Percentiles rank a stretch among this genome's conserved stretches.
Conservation (phyloP, 2,888 invertebrate genomes). For the Cephus pulcher region DNA sequence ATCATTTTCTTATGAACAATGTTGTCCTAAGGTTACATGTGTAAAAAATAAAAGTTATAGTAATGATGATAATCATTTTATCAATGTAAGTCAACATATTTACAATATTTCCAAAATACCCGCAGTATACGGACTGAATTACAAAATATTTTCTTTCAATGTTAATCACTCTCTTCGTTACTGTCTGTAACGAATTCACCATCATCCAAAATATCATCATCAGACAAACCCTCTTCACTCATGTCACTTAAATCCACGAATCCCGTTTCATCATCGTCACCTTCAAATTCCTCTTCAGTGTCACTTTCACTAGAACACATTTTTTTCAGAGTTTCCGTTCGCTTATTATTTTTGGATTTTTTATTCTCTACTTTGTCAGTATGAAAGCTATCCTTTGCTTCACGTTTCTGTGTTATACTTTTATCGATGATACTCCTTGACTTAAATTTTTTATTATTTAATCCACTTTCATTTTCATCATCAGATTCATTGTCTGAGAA, state of each 20-base stretch:
- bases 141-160: neutral
- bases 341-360: neutral
- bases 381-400: neutral
- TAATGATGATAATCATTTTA: neutral
- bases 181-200: conserved; percentile 37
- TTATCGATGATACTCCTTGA: neutral
- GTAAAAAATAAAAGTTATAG: neutral
- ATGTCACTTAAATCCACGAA: conserved; percentile 36
- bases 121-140: neutral
- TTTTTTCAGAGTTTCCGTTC: conserved; percentile 21
- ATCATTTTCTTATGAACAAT: neutral
- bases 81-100: neutral
- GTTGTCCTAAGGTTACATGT: neutral
- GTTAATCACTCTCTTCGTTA: conserved; percentile 32
- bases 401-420: conserved; percentile 1
- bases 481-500: conserved; percentile 36
- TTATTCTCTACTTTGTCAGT: neutral
- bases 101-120: neutral
- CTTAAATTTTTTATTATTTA: conserved; percentile 1
- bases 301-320: conserved; percentile 35
- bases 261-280: conserved; percentile 25
- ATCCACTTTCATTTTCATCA: conserved; percentile 6
- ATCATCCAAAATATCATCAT: conserved; percentile 37
- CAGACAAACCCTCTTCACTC: conserved; percentile 37
- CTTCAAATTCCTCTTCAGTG: conserved; percentile 34